Base-by-base conservation (phyloP, 2,888 invertebrate species). In the Hyposoter dolosus region DNA sequence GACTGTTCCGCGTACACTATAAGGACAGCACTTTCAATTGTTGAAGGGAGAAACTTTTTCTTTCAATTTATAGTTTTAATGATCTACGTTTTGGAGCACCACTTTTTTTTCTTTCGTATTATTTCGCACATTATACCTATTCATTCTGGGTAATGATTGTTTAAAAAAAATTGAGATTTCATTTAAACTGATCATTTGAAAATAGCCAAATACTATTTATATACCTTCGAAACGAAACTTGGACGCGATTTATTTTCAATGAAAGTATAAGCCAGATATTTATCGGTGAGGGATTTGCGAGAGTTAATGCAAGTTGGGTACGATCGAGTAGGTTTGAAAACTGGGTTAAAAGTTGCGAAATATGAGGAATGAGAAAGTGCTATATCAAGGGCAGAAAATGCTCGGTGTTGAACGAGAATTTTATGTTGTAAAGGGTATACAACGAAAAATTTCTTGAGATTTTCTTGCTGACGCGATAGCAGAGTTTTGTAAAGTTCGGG, bases 321-420 rank as follows among this genome's bases (percentile, higher is more conserved):
- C 74, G 68, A 74, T 47, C 15, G 83, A 19, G 72, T n/a, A 17
- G 40, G 12, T 23, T 32, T 19, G 60, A 72, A 72, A 85, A 85
- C 76, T 85, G 83, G 85, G 83, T 74, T 80, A 83, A 83, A 75
- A 85, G 85, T 83, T 77, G 56, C 28, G 68, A 83, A 71, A 85
- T 80, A 83, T 72, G 80, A 83, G 76, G 66, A 28, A 80, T 56
- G 28, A 45, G 75, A 50, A 76, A 76, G 66, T 71, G 50, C 56
- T 53, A 60, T 72, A 56, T 43, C n/a, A 47, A 23, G 45, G 45
- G 23, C 17, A 69, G 23, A 47, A 28, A 69, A 28, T 45, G 45
- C 53, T 23, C n/a, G 35, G 77, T 77, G 74, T 75, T 53, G 68
- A 69, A 43, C 23, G 65, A 45, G 63, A 53, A 76, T 84, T 84